Evolutionary conservation across 2,797 vertebrate species (phyloP).

Genomic region (Alcedo atthis): DNA sequence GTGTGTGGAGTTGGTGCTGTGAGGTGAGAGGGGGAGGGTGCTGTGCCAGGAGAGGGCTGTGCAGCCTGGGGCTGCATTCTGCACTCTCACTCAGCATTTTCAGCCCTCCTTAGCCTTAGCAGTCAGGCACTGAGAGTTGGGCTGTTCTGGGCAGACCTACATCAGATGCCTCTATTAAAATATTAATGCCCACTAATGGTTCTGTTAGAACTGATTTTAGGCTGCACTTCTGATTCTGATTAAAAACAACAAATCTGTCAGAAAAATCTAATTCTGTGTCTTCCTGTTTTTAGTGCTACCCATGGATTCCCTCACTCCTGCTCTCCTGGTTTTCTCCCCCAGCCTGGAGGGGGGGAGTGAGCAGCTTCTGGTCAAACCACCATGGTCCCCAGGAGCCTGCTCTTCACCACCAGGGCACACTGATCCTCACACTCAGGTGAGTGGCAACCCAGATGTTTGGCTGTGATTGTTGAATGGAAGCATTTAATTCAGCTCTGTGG

Average conservation of each 20-base stretch:
- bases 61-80: too few relatives aligned
- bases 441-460: too few relatives aligned
- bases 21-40: too few relatives aligned
- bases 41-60: too few relatives aligned
- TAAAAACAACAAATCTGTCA: constrained; percentile 32
- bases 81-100: background rate
- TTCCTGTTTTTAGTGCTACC: background rate
- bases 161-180: background rate
- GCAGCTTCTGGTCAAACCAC: background rate
- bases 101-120: background rate
- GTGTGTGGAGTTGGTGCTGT: too few relatives aligned
- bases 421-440: too few relatives aligned
- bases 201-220: background rate
- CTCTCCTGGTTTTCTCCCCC: background rate
- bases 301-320: too few relatives aligned
- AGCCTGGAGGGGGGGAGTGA: background rate
- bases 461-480: too few relatives aligned
- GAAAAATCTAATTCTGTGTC: background rate
- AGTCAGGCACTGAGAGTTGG: background rate
- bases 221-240: background rate
- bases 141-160: background rate
- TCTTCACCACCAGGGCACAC: background rate
- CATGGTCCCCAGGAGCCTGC: background rate
- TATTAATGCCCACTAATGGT: background rate
- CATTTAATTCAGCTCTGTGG: too few relatives aligned